phyloP scores from a whole-genome alignment of 2,888 invertebrate species.

The Acanthopleura granulata region DNA sequence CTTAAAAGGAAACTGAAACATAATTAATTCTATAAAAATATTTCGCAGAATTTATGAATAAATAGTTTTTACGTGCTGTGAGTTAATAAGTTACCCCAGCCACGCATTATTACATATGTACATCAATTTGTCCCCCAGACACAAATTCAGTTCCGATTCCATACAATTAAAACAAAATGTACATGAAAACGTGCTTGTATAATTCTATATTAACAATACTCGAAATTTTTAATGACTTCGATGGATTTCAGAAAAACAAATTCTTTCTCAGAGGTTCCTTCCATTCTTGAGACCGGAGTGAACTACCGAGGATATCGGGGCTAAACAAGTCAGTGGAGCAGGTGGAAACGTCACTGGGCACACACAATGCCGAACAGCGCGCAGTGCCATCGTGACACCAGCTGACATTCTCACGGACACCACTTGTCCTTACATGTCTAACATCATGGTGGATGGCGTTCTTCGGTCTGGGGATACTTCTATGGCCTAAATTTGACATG shows the following conservation, averaged over 20 bases:
- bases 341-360: neutral
- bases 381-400: neutral
- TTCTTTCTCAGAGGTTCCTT: conserved; percentile 6
- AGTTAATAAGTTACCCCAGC: too few relatives aligned
- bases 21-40: too few relatives aligned
- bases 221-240: too few relatives aligned
- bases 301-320: neutral
- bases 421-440: neutral
- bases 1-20: too few relatives aligned
- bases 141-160: too few relatives aligned
- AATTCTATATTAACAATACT: too few relatives aligned
- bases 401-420: neutral
- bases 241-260: neutral
- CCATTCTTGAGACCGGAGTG: neutral
- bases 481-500: neutral
- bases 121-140: too few relatives aligned
- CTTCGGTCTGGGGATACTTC: neutral
- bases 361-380: neutral
- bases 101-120: too few relatives aligned
- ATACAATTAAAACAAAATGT: too few relatives aligned
- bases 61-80: too few relatives aligned
- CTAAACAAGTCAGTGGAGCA: neutral
- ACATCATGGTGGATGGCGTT: neutral
- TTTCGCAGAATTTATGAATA: too few relatives aligned
- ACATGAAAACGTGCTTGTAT: too few relatives aligned